Conservation (phyloP, 2,888 invertebrate species). For the Prosopocoilus inquinatus region DNA sequence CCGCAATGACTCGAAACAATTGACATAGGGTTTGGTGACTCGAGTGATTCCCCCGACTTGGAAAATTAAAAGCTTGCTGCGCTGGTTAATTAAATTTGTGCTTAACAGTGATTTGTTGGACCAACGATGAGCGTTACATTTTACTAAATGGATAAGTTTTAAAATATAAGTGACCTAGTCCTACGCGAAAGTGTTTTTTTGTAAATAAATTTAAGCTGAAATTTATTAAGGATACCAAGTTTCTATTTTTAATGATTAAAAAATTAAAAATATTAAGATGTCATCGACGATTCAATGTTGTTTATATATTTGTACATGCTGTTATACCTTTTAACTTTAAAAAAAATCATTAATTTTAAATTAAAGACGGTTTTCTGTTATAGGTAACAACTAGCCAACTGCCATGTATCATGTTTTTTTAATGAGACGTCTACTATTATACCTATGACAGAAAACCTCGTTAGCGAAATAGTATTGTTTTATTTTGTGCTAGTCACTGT, state of each 20-base stretch:
- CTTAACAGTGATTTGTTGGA: constrained; percentile 42
- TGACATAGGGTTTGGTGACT: background rate
- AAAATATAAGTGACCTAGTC: constrained; percentile 37
- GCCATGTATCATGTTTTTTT: too few relatives aligned
- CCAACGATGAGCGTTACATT: constrained; percentile 33
- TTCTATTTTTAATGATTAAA: constrained; percentile 8
- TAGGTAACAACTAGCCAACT: too few relatives aligned
- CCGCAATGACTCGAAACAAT: background rate
- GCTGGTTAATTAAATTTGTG: background rate
- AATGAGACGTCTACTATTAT: too few relatives aligned
- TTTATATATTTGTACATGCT: constrained; percentile 7
- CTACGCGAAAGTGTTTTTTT: constrained; percentile 23
- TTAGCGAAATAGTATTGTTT: constrained; percentile 12
- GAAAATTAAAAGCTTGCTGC: background rate
- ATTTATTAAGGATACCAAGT: constrained; percentile 1
- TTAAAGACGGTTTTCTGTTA: too few relatives aligned
- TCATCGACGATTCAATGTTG: background rate
- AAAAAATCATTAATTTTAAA: too few relatives aligned
- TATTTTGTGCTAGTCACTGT: constrained; percentile 22
- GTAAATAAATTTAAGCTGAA: background rate
- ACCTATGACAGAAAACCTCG: constrained; percentile 2
- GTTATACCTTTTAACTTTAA: background rate
- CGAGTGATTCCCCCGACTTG: background rate
- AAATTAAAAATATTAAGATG: background rate
- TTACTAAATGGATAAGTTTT: constrained; percentile 21